Evolutionary conservation across 2,797 vertebrate species (phyloP), one percentile per base, ranked within the genome.

Genomic region (Picus viridis): DNA sequence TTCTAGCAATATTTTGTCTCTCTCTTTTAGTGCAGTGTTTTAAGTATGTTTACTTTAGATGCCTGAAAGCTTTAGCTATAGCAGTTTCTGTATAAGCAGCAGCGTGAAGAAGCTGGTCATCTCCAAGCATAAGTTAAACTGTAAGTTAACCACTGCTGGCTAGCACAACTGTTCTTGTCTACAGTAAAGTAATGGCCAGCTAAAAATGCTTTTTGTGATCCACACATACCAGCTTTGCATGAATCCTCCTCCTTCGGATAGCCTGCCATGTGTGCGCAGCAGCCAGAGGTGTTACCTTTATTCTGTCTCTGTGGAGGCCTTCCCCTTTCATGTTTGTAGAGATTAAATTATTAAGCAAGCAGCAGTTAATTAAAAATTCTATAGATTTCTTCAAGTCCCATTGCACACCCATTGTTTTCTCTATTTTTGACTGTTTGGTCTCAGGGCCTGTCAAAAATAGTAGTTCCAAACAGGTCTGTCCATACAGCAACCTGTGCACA

Each of bases 401-500:
- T 53, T 30, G 7, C 59, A 45, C 53, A 26, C 7, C 5, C 9
- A 5, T 61, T 62, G 10, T 79, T 81, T 14, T 86, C 61, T 65
- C 80, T 89, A 61, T 6, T 92, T 84, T 43, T 79, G 47, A 69
- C 47, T 79, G 7, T 63, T 74, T 65, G 47, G 36, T 80, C 71
- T 83, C 51, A 34, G 49, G 27, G 86, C 84, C 51, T 65, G 27
- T 57, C 11, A 63, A 86, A 61, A 78, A 12, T 57, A 49, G 18
- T 16, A 64, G 29, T 84, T 91, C 79, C 79, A 80, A 69, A 15
- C 4, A 6, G 76, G 54, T 59, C 41, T 78, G 89, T 70, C 34
- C 23, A 6, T 47, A 32, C 16, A 1, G 11, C n/a, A n/a, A 36
- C 2, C 1, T 3, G 30, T 4, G 43, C 34, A 24, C 17, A 13